Conservation (phyloP, 2,797 vertebrate genomes). For the Onychomys leucogaster region DNA sequence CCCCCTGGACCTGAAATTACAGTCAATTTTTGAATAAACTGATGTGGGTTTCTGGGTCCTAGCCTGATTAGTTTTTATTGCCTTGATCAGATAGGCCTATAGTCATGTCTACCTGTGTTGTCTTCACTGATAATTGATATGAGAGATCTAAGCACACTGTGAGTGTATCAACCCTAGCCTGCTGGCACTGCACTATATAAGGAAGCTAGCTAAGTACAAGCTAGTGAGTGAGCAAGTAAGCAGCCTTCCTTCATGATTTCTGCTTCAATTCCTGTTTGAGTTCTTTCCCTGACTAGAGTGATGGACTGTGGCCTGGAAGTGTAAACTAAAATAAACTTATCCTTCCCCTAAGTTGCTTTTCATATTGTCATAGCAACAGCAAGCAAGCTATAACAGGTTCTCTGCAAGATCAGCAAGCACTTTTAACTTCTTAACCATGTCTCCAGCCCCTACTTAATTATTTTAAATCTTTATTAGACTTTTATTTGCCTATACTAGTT, state of each 20-base stretch:
- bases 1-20: background rate
- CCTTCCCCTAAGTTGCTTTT: background rate
- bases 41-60: background rate
- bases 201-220: background rate
- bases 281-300: background rate
- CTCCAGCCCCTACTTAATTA: background rate
- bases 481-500: background rate
- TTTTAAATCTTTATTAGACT: background rate
- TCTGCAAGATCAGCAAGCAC: background rate
- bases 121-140: background rate
- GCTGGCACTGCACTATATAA: too few species aligned
- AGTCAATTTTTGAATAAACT: background rate
- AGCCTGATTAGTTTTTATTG: background rate
- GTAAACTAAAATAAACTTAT: background rate
- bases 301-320: background rate
- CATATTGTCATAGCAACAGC: background rate
- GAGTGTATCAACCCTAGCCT: background rate
- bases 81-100: background rate
- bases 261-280: background rate
- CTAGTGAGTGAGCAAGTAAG: background rate
- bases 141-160: background rate
- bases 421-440: too few species aligned
- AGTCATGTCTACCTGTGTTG: background rate
- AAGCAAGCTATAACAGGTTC: background rate
- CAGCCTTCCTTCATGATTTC: background rate